Conservation (phyloP, 2,797 vertebrate genomes). For the Peromyscus aztecus region DNA sequence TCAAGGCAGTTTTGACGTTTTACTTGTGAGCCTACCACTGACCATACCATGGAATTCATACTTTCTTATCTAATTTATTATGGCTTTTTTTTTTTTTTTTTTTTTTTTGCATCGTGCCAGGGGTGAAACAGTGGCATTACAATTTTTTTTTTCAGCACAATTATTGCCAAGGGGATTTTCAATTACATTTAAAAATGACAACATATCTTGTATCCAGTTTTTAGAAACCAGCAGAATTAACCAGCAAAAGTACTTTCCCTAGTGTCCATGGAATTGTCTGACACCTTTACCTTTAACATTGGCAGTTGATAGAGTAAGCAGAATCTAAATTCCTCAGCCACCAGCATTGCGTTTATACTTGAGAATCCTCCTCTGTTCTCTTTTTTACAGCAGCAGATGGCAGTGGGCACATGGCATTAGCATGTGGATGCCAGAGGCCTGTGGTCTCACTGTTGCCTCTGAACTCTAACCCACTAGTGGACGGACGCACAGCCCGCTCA, state of each 20-base stretch:
- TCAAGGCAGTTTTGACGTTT: slow-evolving; percentile 24
- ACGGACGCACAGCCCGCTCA: slow-evolving; percentile 22
- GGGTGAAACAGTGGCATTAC: background rate
- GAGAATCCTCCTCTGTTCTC: slow-evolving; percentile 10
- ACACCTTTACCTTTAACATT: slow-evolving; percentile 44
- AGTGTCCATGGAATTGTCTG: background rate
- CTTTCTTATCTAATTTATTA: slow-evolving; percentile 42
- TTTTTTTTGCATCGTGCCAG: background rate
- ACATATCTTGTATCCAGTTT: slow-evolving; percentile 2
- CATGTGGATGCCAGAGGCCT: background rate
- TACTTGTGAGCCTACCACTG: background rate
- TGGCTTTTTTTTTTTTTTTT: background rate
- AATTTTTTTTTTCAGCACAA: slow-evolving; percentile 34
- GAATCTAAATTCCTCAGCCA: slow-evolving; percentile 19
- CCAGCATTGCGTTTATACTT: slow-evolving; percentile 23
- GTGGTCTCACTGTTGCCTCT: slow-evolving; percentile 20
- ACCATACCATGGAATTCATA: background rate
- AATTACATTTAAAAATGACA: slow-evolving; percentile 26
- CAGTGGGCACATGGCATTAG: background rate
- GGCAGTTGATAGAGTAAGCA: slow-evolving; percentile 2
- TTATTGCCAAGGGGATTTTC: slow-evolving; percentile 35
- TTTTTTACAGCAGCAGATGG: background rate
- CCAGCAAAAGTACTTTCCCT: slow-evolving; percentile 1
- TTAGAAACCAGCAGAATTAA: slow-evolving; percentile 42
- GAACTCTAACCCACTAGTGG: background rate